Conservation (phyloP, 35 echinoderm and acorn worm species). For the Apostichopus californicus region DNA sequence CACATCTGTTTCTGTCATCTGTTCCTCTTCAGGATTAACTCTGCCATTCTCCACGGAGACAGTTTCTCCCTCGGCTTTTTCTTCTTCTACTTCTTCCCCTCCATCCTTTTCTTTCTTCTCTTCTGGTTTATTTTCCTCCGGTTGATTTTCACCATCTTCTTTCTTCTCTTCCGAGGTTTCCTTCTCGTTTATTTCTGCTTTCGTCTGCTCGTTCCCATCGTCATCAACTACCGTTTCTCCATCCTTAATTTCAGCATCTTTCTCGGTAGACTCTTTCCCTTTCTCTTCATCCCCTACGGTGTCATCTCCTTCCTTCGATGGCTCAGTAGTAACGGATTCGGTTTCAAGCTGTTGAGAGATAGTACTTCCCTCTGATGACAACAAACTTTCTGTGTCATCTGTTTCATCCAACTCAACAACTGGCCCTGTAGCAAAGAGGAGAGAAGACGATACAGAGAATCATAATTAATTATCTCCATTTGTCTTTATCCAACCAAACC, state of each 20-base stretch:
- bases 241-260: slow-evolving; percentile 17
- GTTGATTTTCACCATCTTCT: not conserved
- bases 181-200: not conserved
- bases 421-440: slow-evolving; percentile 65
- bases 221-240: slow-evolving; percentile 1
- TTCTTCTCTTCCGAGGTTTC: not conserved
- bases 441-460: too few relatives aligned
- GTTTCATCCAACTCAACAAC: slow-evolving; percentile 88
- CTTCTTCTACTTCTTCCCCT: slow-evolving; percentile 3
- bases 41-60: not conserved
- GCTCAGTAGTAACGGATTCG: not conserved
- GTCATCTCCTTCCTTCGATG: not conserved
- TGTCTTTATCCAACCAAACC: too few relatives aligned
- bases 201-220: not conserved
- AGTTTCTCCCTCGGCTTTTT: not conserved
- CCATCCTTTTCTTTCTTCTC: slow-evolving; percentile 12
- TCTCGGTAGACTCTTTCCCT: slow-evolving; percentile 12
- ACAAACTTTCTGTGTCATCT: slow-evolving; percentile 63
- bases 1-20: not conserved
- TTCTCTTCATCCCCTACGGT: slow-evolving; percentile 55
- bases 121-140: not conserved
- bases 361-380: slow-evolving; percentile 64
- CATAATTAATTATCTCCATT: too few relatives aligned
- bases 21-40: not conserved
- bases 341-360: slow-evolving; percentile 17